Conservation (phyloP, 2,888 invertebrate genomes). For the Cryptocephalus moraei region DNA sequence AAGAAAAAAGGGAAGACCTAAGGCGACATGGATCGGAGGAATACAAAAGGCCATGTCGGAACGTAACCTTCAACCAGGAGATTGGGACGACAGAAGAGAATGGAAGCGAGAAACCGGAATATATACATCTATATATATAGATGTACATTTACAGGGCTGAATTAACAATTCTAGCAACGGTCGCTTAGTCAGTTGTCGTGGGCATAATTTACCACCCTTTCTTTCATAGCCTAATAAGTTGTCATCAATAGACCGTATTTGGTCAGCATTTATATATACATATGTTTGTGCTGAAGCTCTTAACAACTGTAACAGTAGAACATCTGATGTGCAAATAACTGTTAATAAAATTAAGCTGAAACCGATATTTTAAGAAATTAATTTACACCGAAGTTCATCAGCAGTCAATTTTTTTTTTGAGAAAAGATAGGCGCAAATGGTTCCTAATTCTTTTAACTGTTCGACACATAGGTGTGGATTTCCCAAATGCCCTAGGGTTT, state of each 20-base stretch:
- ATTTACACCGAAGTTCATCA: slow-evolving; percentile 5
- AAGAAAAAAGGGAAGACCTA: too few species aligned
- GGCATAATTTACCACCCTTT: slow-evolving; percentile 6
- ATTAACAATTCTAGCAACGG: too few species aligned
- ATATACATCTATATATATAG: too few species aligned
- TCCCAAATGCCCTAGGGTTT: too few species aligned
- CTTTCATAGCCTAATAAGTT: slow-evolving; percentile 17
- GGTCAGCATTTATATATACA: slow-evolving; percentile 17
- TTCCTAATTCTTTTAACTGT: too few species aligned
- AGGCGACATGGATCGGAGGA: too few species aligned
- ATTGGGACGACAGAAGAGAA: too few species aligned
- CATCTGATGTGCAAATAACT: slow-evolving; percentile 20
- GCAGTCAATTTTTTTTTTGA: slow-evolving; percentile 4
- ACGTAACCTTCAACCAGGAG: too few species aligned
- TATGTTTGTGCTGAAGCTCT: too few species aligned
- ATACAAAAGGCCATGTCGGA: too few species aligned
- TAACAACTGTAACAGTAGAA: slow-evolving; percentile 18
- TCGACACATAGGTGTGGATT: too few species aligned
- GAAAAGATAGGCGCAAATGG: slow-evolving; percentile 1
- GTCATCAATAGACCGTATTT: slow-evolving; percentile 18
- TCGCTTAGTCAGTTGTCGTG: not conserved
- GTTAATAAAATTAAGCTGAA: slow-evolving; percentile 10
- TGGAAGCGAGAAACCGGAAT: too few species aligned
- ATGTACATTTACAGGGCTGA: slow-evolving; percentile 8
- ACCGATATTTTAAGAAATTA: slow-evolving; percentile 17